A percentile compares a stretch with the other conserved stretches of the same genome.
Conservation (phyloP, 2,888 invertebrate genomes). For the Timema cristinae region DNA sequence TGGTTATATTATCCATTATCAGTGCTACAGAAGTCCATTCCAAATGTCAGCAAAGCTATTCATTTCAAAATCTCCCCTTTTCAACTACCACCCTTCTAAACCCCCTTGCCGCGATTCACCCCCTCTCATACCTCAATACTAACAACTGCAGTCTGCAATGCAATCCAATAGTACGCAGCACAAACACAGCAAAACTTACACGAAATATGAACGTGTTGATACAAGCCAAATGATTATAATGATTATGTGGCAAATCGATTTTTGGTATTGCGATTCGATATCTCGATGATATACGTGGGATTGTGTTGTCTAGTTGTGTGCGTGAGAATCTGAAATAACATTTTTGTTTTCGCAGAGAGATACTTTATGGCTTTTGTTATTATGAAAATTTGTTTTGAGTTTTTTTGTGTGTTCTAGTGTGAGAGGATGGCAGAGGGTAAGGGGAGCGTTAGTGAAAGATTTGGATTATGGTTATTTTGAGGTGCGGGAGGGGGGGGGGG, state of each 20-base stretch:
- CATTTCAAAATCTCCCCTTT: constrained; percentile 14
- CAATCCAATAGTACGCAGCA: too few relatives aligned
- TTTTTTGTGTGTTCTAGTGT: not conserved
- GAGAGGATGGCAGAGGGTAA: not conserved
- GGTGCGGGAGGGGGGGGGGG: not conserved
- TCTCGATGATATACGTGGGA: not conserved
- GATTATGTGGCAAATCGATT: too few relatives aligned
- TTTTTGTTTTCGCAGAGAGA: constrained; percentile 12
- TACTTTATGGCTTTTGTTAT: constrained; percentile 15
- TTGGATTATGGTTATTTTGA: not conserved
- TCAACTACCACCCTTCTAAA: not conserved
- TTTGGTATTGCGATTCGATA: not conserved
- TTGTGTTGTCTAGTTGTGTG: not conserved
- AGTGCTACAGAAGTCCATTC: constrained; percentile 11
- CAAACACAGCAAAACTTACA: too few relatives aligned
- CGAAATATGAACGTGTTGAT: too few relatives aligned
- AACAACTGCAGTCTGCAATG: too few relatives aligned
- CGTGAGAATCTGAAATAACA: constrained; percentile 13
- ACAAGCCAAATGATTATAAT: too few relatives aligned
- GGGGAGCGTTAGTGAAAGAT: not conserved
- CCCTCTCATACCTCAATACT: too few relatives aligned
- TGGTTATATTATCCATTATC: constrained; percentile 17
- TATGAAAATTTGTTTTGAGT: constrained; percentile 8
- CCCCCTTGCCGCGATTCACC: not conserved
- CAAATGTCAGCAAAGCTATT: constrained; percentile 16